Evolutionary conservation across 2,113 vertebrate genomes (phyloP), one percentile per base, ranked within the genome.

Genomic region (Capra hircus): DNA sequence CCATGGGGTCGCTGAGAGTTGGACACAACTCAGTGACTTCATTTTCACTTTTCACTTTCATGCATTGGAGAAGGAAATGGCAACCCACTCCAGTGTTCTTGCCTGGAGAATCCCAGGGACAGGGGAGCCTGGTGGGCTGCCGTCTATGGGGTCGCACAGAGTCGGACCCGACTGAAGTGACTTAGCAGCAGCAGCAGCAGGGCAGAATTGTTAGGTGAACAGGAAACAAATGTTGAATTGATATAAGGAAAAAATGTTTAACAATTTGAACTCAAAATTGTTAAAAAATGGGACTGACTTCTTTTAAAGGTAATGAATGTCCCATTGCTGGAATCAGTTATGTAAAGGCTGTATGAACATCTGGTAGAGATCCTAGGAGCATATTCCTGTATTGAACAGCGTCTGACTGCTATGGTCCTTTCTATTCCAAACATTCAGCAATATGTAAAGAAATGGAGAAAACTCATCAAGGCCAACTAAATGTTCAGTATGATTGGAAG

Each of bases 241-340:
- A 28, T 80, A n/a, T 36, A 84, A 78, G 80, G 62, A 81, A 74
- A 64, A 50, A 25, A 13, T 40, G 67, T 57, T 57, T 94, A 88
- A 74, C 15, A 52, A 87, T 90, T 94, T 90, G n/a, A 92, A 83
- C 16, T 90, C 7, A 82, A 89, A 82, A 83, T 45, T 82, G 43
- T 93, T 78, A 84, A 95, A 91, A 88, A 64, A 57, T 57, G 15
- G 50, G 59, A 84, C 27, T 50, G 82, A 59, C 3, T 53, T 96
- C 30, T 40, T 57, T 57, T 19, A 85, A 94, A 97, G 43, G 17
- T 28, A 82, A 30, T 50, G 43, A 30, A 45, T 12, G 89, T 55
- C 17, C 3, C 2, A 8, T 87, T 77, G 30, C 4, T 45, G 74
- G 25, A 55, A 89, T 48, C 40, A 85, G 81, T 53, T 78, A 83